Evolutionary conservation across 2,113 vertebrate species (phyloP).

Genomic region (Nyctibius bracteatus): DNA sequence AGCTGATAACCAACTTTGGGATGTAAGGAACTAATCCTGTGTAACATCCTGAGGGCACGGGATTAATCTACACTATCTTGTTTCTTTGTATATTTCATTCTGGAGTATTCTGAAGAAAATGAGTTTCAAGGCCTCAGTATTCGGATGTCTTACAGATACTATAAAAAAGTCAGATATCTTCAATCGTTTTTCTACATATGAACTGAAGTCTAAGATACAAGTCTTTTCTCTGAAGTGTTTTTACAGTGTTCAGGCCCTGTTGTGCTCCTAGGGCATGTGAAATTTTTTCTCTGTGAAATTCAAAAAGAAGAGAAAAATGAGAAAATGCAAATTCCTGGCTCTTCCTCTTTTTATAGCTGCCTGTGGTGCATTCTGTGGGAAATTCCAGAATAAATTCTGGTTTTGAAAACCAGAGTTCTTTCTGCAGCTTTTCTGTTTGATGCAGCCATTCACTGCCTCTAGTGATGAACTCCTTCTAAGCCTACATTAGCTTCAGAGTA

Average conservation of each 20-base stretch:
- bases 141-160: background rate
- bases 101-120: background rate
- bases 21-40: background rate
- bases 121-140: background rate
- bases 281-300: background rate
- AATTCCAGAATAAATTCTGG: background rate
- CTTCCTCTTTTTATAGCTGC: background rate
- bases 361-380: background rate
- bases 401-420: background rate
- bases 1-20: background rate
- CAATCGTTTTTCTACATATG: background rate
- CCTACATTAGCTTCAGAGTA: background rate
- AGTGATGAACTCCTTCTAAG: background rate
- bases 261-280: background rate
- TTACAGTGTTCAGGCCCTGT: background rate
- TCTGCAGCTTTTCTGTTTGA: background rate
- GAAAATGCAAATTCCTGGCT: background rate
- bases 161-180: background rate
- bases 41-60: background rate
- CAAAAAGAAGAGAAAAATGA: background rate
- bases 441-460: background rate
- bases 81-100: background rate
- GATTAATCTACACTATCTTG: background rate
- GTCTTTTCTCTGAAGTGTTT: background rate
- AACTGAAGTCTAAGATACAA: background rate